These are phyloP conservation scores for Odocoileus hemionus DNA, from an alignment of 2,113 vertebrate genomes.

Conservation along the genomic window DNA sequence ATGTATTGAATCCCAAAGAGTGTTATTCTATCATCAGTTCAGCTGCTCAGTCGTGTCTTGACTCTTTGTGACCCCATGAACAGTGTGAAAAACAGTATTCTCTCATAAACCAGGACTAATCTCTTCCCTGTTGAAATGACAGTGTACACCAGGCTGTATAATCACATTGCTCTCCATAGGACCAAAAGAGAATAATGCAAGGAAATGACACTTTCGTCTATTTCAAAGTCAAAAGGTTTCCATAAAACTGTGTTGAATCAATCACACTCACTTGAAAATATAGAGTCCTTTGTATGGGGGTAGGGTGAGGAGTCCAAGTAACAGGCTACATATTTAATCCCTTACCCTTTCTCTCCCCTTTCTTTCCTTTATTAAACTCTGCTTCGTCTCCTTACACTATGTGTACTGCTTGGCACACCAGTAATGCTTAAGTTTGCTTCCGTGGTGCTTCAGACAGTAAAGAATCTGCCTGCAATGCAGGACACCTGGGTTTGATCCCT, in stretches of 20 bases:
- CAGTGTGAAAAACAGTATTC: neutral
- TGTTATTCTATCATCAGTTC: neutral
- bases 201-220: neutral
- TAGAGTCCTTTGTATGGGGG: neutral
- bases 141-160: neutral
- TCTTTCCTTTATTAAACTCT: neutral
- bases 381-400: neutral
- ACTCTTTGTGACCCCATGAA: neutral
- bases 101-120: neutral
- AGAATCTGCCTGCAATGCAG: neutral
- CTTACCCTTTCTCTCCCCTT: neutral
- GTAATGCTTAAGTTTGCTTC: neutral
- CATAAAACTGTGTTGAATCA: neutral
- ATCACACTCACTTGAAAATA: neutral
- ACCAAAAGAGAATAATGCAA: neutral
- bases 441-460: neutral
- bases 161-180: neutral
- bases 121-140: neutral
- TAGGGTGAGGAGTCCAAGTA: neutral
- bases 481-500: neutral
- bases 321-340: neutral
- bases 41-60: neutral
- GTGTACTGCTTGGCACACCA: neutral
- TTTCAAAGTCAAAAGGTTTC: neutral
- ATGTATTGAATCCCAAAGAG: neutral